phyloP scores from a whole-genome alignment of 2,888 invertebrate genomes.

The Tuberolachnus salignus region DNA sequence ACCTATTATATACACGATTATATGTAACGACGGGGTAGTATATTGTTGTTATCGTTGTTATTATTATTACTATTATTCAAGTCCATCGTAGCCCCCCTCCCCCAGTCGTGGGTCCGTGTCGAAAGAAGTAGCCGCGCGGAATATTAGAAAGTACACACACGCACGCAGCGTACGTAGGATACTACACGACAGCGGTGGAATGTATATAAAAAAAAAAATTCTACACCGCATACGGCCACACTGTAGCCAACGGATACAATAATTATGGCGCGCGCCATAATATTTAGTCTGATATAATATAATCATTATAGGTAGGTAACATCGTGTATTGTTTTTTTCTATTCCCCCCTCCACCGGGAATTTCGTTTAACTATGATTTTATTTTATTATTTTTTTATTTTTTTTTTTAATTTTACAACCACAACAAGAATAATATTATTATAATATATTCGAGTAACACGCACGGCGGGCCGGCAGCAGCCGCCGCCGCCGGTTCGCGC shows the following conservation, averaged over 20 bases:
- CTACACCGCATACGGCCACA: not conserved
- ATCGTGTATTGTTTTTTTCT: not conserved
- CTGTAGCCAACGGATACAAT: slow-evolving; percentile 48
- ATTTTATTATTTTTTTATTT: too few relatives aligned
- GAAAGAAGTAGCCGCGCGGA: not conserved
- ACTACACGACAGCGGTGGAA: slow-evolving; percentile 4
- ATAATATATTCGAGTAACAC: not conserved
- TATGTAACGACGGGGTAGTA: too few relatives aligned
- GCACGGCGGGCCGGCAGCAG: not conserved
- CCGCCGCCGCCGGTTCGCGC: not conserved
- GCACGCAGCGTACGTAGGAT: too few relatives aligned
- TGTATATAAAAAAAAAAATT: not conserved
- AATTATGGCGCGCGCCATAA: slow-evolving; percentile 29
- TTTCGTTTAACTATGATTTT: slow-evolving; percentile 16
- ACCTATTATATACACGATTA: too few relatives aligned
- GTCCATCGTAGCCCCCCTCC: not conserved
- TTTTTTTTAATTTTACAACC: too few relatives aligned
- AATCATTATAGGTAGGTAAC: too few relatives aligned
- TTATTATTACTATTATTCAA: not conserved
- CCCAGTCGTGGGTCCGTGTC: too few relatives aligned
- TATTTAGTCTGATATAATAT: not conserved
- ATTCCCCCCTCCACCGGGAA: not conserved
- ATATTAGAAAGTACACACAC: slow-evolving; percentile 12
- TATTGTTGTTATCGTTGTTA: not conserved
- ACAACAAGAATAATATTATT: too few relatives aligned